Percentiles rank a stretch among this genome's conserved stretches.
Evolutionary conservation across 2,113 vertebrate species (phyloP).

Genomic region (Clupea harengus): DNA sequence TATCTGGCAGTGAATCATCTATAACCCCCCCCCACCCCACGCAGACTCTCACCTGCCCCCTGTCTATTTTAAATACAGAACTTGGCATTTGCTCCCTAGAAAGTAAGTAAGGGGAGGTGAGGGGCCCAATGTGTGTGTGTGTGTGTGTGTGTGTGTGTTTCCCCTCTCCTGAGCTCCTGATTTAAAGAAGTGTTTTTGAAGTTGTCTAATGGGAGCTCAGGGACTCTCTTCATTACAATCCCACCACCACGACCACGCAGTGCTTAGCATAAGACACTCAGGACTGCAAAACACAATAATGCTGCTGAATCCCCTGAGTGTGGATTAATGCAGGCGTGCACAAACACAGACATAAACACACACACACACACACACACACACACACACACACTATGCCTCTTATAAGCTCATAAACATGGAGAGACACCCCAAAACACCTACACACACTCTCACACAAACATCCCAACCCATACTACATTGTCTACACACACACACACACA

Average conservation of each 20-base stretch:
- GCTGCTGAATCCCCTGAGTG: background rate
- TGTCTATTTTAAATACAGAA: background rate
- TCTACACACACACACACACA: background rate
- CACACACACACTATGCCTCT: background rate
- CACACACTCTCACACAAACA: background rate
- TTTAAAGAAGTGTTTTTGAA: background rate
- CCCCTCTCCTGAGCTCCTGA: too few relatives aligned
- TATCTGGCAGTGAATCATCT: background rate
- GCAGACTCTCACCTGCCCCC: background rate
- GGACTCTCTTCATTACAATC: slow-evolving; percentile 13
- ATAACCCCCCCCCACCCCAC: background rate
- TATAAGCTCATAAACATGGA: too few relatives aligned
- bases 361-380: background rate
- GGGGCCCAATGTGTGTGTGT: background rate
- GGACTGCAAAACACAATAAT: background rate
- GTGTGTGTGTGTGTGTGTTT: slow-evolving; percentile 15
- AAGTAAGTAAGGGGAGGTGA: background rate
- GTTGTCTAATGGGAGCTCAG: slow-evolving; percentile 1
- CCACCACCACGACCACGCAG: slow-evolving; percentile 7
- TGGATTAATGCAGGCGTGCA: background rate
- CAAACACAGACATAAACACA: background rate
- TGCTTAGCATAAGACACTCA: background rate
- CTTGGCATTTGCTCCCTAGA: background rate
- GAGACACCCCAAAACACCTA: background rate
- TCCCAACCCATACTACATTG: background rate